A percentile compares a stretch with the other conserved stretches of the same genome.
phyloP scores from a whole-genome alignment of 2,113 vertebrate genomes.

The Microtus montanus region DNA sequence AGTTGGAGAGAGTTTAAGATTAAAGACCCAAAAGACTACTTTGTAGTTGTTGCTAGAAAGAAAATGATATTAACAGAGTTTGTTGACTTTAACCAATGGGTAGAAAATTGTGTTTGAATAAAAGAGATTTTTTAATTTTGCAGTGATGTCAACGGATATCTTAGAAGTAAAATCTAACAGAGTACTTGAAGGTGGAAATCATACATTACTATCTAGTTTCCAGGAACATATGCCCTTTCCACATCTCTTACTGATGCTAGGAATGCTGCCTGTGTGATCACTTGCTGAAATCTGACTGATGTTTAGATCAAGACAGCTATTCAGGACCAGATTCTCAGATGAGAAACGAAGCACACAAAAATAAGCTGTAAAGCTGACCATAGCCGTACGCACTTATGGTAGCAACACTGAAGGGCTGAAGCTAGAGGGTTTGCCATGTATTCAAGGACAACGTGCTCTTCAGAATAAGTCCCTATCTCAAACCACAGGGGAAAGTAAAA shows the following conservation, averaged over 20 bases:
- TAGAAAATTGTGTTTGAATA: constrained; percentile 48
- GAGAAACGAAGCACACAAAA: neutral
- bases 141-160: neutral
- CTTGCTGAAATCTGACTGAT: neutral
- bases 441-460: neutral
- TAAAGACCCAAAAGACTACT: neutral
- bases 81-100: neutral
- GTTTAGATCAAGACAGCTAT: neutral
- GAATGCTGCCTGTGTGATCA: neutral
- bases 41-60: constrained; percentile 10
- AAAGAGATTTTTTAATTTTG: constrained; percentile 50
- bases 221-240: neutral
- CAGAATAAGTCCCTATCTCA: neutral
- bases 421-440: neutral
- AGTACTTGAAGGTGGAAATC: constrained; percentile 32
- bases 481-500: neutral
- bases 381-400: no score
- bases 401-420: neutral
- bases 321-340: neutral
- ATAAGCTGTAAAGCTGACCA: neutral
- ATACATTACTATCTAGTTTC: neutral
- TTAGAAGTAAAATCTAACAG: constrained; percentile 15
- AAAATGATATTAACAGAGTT: constrained; percentile 33
- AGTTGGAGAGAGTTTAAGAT: neutral
- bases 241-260: neutral